Conservation (phyloP, 1,140 invertebrate genomes). For the Rhopalosiphum padi region DNA sequence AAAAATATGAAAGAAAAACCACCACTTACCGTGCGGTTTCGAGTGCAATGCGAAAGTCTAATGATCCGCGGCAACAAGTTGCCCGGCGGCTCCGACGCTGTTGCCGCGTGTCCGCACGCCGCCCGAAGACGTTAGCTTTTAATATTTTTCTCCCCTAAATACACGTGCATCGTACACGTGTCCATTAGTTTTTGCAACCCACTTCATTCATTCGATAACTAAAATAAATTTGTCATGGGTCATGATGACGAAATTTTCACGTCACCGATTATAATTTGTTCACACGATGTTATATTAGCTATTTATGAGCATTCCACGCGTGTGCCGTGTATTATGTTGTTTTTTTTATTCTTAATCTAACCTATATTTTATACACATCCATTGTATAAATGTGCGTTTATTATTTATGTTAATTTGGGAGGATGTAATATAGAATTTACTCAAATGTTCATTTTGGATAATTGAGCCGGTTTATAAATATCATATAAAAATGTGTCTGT, state of each 20-base stretch:
- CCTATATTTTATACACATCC: background rate
- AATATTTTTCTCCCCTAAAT: slow-evolving; percentile 47
- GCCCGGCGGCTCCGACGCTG: background rate
- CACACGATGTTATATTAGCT: background rate
- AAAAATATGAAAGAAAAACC: slow-evolving; percentile 38
- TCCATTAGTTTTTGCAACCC: slow-evolving; percentile 31
- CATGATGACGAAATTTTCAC: background rate
- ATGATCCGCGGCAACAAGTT: slow-evolving; percentile 58
- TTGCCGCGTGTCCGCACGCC: slow-evolving; percentile 52
- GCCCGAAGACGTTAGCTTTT: slow-evolving; percentile 37
- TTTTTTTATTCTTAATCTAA: background rate
- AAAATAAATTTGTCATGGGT: slow-evolving; percentile 34
- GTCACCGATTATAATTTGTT: slow-evolving; percentile 31
- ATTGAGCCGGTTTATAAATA: slow-evolving; percentile 15
- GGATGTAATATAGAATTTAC: background rate
- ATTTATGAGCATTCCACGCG: background rate
- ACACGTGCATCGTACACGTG: slow-evolving; percentile 43
- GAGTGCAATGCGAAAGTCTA: slow-evolving; percentile 40
- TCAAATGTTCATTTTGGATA: background rate
- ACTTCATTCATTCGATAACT: background rate
- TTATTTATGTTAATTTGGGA: slow-evolving; percentile 7
- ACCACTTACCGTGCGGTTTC: slow-evolving; percentile 44
- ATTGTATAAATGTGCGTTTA: background rate
- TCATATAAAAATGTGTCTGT: slow-evolving; percentile 1
- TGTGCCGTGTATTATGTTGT: background rate